Conservation (phyloP, 2,888 invertebrate genomes). For the Cerastis leucographa region DNA sequence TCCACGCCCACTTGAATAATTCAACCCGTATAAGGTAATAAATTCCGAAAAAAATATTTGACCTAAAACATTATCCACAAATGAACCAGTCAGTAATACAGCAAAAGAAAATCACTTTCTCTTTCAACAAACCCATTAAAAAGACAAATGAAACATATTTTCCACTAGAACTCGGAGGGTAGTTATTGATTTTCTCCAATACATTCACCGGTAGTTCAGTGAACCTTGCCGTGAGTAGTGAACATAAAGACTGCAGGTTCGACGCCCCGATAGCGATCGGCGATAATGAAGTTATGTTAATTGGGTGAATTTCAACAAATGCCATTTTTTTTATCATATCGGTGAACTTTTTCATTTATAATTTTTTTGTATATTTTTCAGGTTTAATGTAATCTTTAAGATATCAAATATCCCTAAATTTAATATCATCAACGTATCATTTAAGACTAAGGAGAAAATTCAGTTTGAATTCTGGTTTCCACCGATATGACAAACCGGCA, state of each 20-base stretch:
- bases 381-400: too few species aligned
- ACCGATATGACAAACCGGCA: too few species aligned
- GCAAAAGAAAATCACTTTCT: slow-evolving; percentile 10
- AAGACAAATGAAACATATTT: slow-evolving; percentile 40
- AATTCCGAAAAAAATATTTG: background rate
- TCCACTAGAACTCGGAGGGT: slow-evolving; percentile 37
- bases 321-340: too few species aligned
- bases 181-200: slow-evolving; percentile 61
- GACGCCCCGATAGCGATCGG: slow-evolving; percentile 53
- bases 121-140: slow-evolving; percentile 16
- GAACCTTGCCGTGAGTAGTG: slow-evolving; percentile 63
- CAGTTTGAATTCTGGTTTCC: too few species aligned
- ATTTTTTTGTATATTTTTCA: too few species aligned
- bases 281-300: slow-evolving; percentile 61
- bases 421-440: too few species aligned
- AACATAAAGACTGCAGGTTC: slow-evolving; percentile 59
- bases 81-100: background rate
- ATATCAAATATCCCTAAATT: too few species aligned
- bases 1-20: too few species aligned
- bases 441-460: too few species aligned
- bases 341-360: too few species aligned
- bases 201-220: slow-evolving; percentile 59
- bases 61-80: background rate
- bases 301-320: too few species aligned
- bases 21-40: background rate